These are phyloP conservation scores for Diplodus sargus DNA, from an alignment of 2,797 vertebrate species.

Conservation along the genomic window DNA sequence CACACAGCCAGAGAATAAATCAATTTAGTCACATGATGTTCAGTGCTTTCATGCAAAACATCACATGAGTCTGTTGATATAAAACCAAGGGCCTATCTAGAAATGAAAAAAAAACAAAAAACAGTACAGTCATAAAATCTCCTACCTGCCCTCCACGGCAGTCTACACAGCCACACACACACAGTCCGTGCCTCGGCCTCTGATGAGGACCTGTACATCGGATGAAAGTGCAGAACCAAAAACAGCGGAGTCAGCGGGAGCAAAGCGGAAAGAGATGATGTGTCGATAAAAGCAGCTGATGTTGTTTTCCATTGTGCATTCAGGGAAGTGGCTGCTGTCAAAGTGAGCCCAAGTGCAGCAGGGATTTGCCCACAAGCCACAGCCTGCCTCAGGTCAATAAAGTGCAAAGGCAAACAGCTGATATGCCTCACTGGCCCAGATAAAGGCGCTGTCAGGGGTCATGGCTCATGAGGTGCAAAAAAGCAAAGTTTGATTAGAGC, in stretches of 20 bases:
- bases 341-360: slow-evolving; percentile 36
- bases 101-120: neutral
- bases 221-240: slow-evolving; percentile 53
- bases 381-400: slow-evolving; percentile 52
- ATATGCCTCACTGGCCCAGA: slow-evolving; percentile 16
- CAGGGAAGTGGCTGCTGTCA: slow-evolving; percentile 13
- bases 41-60: neutral
- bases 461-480: slow-evolving; percentile 3
- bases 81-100: neutral
- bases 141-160: slow-evolving; percentile 20
- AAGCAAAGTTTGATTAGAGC: slow-evolving; percentile 5
- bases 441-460: neutral
- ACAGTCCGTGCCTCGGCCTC: slow-evolving; percentile 13
- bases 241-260: slow-evolving; percentile 55
- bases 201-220: slow-evolving; percentile 40
- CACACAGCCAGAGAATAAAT: slow-evolving; percentile 25
- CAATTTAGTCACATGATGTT: slow-evolving; percentile 57
- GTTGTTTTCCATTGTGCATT: slow-evolving; percentile 64
- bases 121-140: slow-evolving; percentile 15
- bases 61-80: slow-evolving; percentile 21
- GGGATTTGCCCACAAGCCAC: slow-evolving; percentile 34
- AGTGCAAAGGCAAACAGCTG: slow-evolving; percentile 33
- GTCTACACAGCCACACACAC: slow-evolving; percentile 2
- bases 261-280: slow-evolving; percentile 42
- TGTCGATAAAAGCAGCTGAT: slow-evolving; percentile 66